Conservation (phyloP, 2,888 invertebrate genomes). For the Eilema caniola region DNA sequence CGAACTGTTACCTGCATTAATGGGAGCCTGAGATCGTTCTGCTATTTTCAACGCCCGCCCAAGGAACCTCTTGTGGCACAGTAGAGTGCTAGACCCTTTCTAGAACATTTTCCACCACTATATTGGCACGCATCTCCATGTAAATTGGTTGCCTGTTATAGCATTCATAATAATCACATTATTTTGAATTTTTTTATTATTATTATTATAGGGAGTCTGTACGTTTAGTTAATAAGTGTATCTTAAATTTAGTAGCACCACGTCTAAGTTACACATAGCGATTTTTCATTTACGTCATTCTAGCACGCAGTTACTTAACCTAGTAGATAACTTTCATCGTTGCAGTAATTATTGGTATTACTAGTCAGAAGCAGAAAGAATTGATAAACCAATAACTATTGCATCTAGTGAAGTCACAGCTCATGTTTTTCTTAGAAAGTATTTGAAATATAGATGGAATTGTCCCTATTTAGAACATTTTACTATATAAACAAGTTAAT, state of each 20-base stretch:
- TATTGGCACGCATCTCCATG: too few relatives aligned
- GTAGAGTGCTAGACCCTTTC: too few relatives aligned
- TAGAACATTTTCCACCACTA: too few relatives aligned
- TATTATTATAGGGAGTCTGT: too few relatives aligned
- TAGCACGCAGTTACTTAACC: not conserved
- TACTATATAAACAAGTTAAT: too few relatives aligned
- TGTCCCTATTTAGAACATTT: not conserved
- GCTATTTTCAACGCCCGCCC: too few relatives aligned
- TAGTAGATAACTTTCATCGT: not conserved
- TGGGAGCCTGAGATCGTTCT: too few relatives aligned
- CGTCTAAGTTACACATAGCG: not conserved
- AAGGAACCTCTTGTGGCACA: too few relatives aligned
- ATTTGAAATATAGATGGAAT: not conserved
- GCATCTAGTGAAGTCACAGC: not conserved
- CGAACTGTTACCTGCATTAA: not conserved
- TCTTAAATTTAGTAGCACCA: not conserved
- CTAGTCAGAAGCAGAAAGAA: not conserved
- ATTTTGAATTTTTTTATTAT: too few relatives aligned
- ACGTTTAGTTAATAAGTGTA: too few relatives aligned
- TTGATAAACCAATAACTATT: not conserved
- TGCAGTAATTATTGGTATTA: not conserved
- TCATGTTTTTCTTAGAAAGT: not conserved
- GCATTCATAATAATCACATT: too few relatives aligned
- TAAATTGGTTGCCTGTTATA: too few relatives aligned
- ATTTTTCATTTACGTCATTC: not conserved